These are phyloP conservation scores for Colletes latitarsis DNA, from an alignment of 1,140 invertebrate genomes.

Conservation along the genomic window DNA sequence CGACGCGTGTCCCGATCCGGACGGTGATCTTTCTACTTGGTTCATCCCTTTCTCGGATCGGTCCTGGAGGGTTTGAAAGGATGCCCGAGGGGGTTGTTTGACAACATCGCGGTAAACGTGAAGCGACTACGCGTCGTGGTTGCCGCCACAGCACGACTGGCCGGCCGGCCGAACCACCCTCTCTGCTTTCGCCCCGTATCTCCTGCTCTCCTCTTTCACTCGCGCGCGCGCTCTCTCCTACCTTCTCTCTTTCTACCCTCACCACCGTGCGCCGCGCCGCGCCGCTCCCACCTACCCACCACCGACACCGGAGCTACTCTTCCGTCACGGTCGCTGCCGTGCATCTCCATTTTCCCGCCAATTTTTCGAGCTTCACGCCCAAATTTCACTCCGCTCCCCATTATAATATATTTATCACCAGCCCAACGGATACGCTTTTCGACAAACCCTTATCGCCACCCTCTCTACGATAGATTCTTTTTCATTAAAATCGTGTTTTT, in stretches of 20 bases:
- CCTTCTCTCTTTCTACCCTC: slow-evolving; percentile 45
- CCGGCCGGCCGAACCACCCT: slow-evolving; percentile 74
- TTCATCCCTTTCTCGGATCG: slow-evolving; percentile 32
- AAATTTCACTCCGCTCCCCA: not conserved
- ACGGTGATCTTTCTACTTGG: not conserved
- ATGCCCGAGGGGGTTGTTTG: slow-evolving; percentile 41
- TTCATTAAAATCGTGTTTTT: too few relatives aligned
- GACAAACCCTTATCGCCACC: too few relatives aligned
- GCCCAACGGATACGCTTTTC: too few relatives aligned
- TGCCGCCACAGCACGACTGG: slow-evolving; percentile 74
- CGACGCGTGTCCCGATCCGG: not conserved
- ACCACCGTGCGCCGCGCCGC: too few relatives aligned
- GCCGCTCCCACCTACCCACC: slow-evolving; percentile 11
- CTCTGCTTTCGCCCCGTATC: slow-evolving; percentile 47
- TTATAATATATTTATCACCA: not conserved
- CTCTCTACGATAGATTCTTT: too few relatives aligned
- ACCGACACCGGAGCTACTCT: not conserved
- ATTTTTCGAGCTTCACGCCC: not conserved
- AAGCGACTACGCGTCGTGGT: slow-evolving; percentile 53
- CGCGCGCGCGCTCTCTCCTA: slow-evolving; percentile 31
- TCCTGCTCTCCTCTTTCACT: slow-evolving; percentile 44
- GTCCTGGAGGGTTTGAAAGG: not conserved
- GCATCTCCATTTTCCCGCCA: slow-evolving; percentile 1
- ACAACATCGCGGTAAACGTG: slow-evolving; percentile 45
- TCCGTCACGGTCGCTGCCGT: not conserved